A percentile compares a stretch with the other conserved stretches of the same genome.
Conservation (phyloP, 2,888 invertebrate genomes). For the Megalurothrips usitatus region DNA sequence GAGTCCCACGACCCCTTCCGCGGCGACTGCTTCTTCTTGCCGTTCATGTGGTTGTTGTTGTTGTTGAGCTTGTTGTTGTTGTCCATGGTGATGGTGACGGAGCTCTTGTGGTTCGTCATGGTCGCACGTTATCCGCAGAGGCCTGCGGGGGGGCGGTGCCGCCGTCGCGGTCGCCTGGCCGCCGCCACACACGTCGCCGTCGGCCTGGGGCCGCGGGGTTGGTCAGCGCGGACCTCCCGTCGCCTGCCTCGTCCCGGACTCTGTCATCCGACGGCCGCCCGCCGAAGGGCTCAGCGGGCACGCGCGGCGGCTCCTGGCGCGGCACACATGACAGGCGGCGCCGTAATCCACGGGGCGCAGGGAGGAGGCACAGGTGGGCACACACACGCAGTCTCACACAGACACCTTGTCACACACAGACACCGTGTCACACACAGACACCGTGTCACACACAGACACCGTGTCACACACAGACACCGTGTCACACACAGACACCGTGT, state of each 20-base stretch:
- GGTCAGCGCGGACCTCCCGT: neutral
- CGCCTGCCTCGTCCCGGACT: too few relatives aligned
- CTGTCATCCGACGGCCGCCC: too few relatives aligned
- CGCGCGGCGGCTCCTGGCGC: too few relatives aligned
- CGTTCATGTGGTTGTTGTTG: neutral
- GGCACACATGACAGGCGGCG: too few relatives aligned
- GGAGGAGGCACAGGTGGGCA: too few relatives aligned
- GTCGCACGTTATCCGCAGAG: neutral
- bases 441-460: neutral
- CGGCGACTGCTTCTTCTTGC: conserved; percentile 37
- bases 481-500: neutral
- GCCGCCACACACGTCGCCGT: neutral
- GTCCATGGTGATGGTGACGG: conserved; percentile 28
- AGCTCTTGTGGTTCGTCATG: conserved; percentile 20
- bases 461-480: neutral
- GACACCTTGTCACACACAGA: too few relatives aligned
- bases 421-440: neutral
- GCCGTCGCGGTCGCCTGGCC: neutral
- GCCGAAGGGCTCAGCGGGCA: too few relatives aligned
- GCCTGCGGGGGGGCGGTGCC: neutral
- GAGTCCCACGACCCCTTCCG: conserved; percentile 55
- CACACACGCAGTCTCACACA: too few relatives aligned
- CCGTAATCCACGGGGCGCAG: too few relatives aligned
- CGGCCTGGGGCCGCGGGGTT: neutral
- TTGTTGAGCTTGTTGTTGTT: conserved; percentile 31